Percentiles rank a stretch among this genome's conserved stretches.
Conservation (phyloP, 2,888 invertebrate species). For the Cheilosia vernalis region DNA sequence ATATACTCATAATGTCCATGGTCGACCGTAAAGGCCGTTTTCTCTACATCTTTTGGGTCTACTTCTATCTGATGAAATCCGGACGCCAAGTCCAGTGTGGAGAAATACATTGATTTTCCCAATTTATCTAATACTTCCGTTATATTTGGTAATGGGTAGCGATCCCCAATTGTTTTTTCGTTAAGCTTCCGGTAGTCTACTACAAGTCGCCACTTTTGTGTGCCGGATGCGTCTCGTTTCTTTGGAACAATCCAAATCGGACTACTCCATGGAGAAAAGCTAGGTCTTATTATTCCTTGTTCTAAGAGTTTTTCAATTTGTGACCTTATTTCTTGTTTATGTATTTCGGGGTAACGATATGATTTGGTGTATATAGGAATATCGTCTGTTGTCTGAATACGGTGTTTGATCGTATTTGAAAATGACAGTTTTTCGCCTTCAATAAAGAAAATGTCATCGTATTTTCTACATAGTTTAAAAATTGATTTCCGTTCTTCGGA, state of each 20-base stretch:
- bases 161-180: conserved; percentile 58
- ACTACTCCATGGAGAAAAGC: conserved; percentile 42
- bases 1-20: conserved; percentile 26
- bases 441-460: neutral
- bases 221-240: conserved; percentile 33
- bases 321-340: conserved; percentile 75
- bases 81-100: conserved; percentile 25
- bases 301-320: conserved; percentile 72
- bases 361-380: conserved; percentile 65
- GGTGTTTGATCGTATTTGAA: conserved; percentile 52
- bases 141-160: conserved; percentile 34
- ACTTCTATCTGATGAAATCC: conserved; percentile 59
- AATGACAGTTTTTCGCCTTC: conserved; percentile 56
- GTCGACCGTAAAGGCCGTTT: conserved; percentile 34
- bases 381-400: conserved; percentile 39
- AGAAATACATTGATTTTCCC: conserved; percentile 17
- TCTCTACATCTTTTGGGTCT: conserved; percentile 10
- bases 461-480: neutral
- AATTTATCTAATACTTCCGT: conserved; percentile 29
- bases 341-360: conserved; percentile 75
- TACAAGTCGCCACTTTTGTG: conserved; percentile 44
- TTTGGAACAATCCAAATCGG: conserved; percentile 52
- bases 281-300: conserved; percentile 62
- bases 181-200: conserved; percentile 38
- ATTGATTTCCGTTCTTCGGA: neutral